Percentiles rank a stretch among this genome's conserved stretches.
These are phyloP conservation scores for Eulemur coronatus DNA, from an alignment of 2,797 vertebrate genomes.

Conservation along the genomic window DNA sequence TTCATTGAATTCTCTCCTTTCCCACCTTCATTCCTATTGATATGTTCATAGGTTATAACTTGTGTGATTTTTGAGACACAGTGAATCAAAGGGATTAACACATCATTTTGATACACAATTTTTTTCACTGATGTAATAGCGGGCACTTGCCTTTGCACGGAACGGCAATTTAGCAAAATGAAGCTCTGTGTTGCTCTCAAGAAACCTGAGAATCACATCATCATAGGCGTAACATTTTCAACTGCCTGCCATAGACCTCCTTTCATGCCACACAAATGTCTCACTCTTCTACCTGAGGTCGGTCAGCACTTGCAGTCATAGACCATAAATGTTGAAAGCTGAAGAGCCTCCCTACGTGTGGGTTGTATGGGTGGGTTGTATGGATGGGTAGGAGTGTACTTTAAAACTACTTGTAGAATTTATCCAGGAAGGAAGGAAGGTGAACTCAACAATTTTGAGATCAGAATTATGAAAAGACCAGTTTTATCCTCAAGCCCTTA, in stretches of 20 bases:
- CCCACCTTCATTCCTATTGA: conserved; percentile 7
- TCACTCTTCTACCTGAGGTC: not conserved
- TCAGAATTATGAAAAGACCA: not conserved
- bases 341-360: not conserved
- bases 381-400: not conserved
- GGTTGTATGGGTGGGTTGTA: not conserved
- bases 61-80: not conserved
- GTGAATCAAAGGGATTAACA: conserved; percentile 26
- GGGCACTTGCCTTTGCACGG: not conserved
- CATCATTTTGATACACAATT: not conserved
- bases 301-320: not conserved
- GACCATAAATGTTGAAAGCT: not conserved
- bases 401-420: not conserved
- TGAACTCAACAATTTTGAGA: not conserved
- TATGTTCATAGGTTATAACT: conserved; percentile 29
- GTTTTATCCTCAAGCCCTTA: not conserved
- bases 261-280: not conserved
- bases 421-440: not conserved
- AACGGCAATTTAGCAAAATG: not conserved
- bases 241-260: not conserved
- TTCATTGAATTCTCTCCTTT: conserved; percentile 8
- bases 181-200: not conserved
- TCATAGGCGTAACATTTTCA: not conserved
- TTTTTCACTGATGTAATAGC: not conserved
- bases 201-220: not conserved